Percentiles rank a stretch among this genome's conserved stretches.
These are phyloP conservation scores for Eurytoma adleriae DNA, from an alignment of 2,888 invertebrate genomes.

Conservation along the genomic window DNA sequence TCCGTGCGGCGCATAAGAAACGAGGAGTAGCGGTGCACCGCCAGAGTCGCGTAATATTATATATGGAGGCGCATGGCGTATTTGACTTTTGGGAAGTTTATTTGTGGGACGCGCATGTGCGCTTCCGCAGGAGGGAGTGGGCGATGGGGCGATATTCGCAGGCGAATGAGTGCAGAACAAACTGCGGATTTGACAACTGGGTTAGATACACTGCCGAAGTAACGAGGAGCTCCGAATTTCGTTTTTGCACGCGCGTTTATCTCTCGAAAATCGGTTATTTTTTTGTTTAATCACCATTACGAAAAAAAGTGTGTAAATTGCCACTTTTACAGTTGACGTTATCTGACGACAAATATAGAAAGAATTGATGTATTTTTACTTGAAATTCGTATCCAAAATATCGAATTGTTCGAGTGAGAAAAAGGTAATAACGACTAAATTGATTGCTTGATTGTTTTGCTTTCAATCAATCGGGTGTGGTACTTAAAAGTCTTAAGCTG, in stretches of 20 bases:
- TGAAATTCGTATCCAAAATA: no score
- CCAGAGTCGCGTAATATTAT: conserved; percentile 18
- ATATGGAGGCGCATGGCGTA: conserved; percentile 24
- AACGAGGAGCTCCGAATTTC: conserved; percentile 61
- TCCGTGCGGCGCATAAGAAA: conserved; percentile 24
- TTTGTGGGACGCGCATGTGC: conserved; percentile 65
- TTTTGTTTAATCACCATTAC: no score
- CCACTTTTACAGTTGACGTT: no score
- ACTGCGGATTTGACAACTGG: conserved; percentile 70
- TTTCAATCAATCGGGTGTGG: no score
- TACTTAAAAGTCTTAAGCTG: not conserved
- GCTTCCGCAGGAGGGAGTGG: conserved; percentile 56
- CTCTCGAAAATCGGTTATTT: not conserved
- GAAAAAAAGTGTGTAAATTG: no score
- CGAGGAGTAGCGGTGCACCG: conserved; percentile 5
- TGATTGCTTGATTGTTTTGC: no score
- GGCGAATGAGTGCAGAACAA: conserved; percentile 69
- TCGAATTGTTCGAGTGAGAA: no score
- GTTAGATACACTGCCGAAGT: conserved; percentile 68
- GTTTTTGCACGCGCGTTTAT: conserved; percentile 14
- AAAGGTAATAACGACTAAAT: no score
- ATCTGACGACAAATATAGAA: no score
- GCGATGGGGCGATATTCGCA: conserved; percentile 62
- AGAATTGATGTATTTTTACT: no score
- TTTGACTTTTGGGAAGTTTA: conserved; percentile 66